phyloP scores from a whole-genome alignment of 2,113 vertebrate species.

The Macquaria australasica region DNA sequence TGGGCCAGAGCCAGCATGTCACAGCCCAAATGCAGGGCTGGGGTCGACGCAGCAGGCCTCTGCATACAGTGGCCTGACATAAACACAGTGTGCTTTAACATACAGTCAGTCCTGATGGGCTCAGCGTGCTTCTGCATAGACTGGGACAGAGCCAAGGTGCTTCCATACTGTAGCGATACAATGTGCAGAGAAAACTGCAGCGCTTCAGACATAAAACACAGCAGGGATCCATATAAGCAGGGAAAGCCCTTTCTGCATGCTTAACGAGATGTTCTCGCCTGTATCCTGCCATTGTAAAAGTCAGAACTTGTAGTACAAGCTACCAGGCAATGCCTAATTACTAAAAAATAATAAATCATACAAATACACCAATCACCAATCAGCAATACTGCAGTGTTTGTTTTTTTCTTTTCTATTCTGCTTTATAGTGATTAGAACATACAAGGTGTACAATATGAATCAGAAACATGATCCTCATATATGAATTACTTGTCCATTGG shows the following conservation, averaged over 20 bases:
- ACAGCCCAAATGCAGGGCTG: slow-evolving; percentile 51
- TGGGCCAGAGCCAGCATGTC: slow-evolving; percentile 66
- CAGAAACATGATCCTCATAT: slow-evolving; percentile 17
- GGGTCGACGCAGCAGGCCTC: slow-evolving; percentile 51
- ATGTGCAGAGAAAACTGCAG: slow-evolving; percentile 49
- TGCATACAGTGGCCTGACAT: slow-evolving; percentile 57
- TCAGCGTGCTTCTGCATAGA: slow-evolving; percentile 45
- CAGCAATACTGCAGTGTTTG: neutral
- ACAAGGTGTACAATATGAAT: slow-evolving; percentile 41
- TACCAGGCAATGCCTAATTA: neutral
- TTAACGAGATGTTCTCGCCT: slow-evolving; percentile 49
- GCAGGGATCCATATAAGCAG: slow-evolving; percentile 40
- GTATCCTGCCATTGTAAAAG: slow-evolving; percentile 8
- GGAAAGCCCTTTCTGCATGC: slow-evolving; percentile 34
- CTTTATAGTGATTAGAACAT: neutral
- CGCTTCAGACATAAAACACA: slow-evolving; percentile 48
- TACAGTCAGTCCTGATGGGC: slow-evolving; percentile 36
- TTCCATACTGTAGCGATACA: slow-evolving; percentile 35
- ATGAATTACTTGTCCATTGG: slow-evolving; percentile 18
- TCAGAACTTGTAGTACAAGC: slow-evolving; percentile 6
- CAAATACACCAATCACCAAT: too few relatives aligned
- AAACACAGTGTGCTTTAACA: slow-evolving; percentile 41
- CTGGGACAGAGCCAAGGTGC: slow-evolving; percentile 39
- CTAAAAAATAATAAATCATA: neutral
- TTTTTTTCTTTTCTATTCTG: neutral